Base-by-base conservation (phyloP, 2,797 vertebrate species). In the Coranthus polyacanthus region DNA sequence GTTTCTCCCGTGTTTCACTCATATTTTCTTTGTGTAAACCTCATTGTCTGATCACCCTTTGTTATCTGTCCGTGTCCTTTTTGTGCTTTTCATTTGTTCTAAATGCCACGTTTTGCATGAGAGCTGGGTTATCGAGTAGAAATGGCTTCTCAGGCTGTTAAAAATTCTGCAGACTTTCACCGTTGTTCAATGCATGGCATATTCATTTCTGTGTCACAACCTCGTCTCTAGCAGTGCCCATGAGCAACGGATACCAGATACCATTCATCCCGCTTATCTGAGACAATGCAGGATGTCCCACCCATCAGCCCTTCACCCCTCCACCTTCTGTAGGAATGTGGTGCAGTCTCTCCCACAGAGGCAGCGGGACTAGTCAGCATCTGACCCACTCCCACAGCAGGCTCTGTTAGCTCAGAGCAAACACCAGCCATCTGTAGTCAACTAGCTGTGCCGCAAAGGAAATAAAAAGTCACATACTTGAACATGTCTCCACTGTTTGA, bases 261-360 rank as follows among this genome's bases (percentile, higher is more conserved):
- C 66, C 59, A 78, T 69, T 65, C 66, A 41, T 75, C 37, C 56
- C 11, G 44, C 79, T 82, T 73, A 65, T 79, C 54, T 63, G 24
- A 79, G 61, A 69, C 54, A 64, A 32, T 51, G 37, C 55, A 81
- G 65, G 68, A 70, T 61, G 66, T 85, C 59, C 56, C 80, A 47
- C 53, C 78, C 72, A 42, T 81, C 42, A 64, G 58, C 60, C 26
- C 59, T 34, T 57, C 68, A 36, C 55, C 72, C 73, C 61, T 70
- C 76, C 85, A 49, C 61, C 80, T 82, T 90, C 88, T 82, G 68
- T 57, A 95, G 87, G 84, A 92, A 90, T 89, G 82, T 75, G 72
- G 75, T 77, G 79, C 63, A 82, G 79, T 80, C 69, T 70, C 77
- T 81, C 81, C 79, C 88, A 75, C 71, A 73, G 69, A 69, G 64